Evolutionary conservation across 2,888 invertebrate genomes (phyloP).

Genomic region (Eumerus sabulonum): DNA sequence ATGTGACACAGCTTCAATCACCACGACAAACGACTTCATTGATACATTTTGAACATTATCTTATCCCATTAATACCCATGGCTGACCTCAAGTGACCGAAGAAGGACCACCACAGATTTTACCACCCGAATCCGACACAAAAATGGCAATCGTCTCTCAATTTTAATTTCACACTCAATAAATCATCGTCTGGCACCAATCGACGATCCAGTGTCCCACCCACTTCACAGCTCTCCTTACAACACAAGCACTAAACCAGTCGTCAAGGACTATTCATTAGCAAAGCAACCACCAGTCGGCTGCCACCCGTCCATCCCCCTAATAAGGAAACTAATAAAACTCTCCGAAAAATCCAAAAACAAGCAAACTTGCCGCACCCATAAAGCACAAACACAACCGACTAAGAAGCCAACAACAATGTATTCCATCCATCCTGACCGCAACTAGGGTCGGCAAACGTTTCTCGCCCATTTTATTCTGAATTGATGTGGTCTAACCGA

Average conservation of each 20-base stretch:
- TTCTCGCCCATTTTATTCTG: slow-evolving; percentile 47
- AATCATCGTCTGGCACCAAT: slow-evolving; percentile 40
- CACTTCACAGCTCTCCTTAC: slow-evolving; percentile 47
- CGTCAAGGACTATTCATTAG: slow-evolving; percentile 43
- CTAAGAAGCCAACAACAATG: slow-evolving; percentile 39
- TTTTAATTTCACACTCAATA: slow-evolving; percentile 59
- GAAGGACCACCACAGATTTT: not conserved
- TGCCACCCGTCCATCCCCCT: not conserved
- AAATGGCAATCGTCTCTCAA: not conserved
- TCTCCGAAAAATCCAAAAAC: slow-evolving; percentile 35
- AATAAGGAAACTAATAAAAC: slow-evolving; percentile 53
- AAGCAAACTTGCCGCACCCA: slow-evolving; percentile 5
- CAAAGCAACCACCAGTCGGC: not conserved
- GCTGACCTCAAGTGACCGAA: slow-evolving; percentile 8
- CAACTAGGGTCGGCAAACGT: slow-evolving; percentile 45
- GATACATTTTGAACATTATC: too few species aligned
- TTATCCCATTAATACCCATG: too few species aligned
- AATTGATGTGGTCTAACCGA: slow-evolving; percentile 67
- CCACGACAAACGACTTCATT: too few species aligned
- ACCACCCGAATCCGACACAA: too few species aligned
- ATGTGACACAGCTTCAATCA: too few species aligned
- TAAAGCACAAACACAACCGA: slow-evolving; percentile 26
- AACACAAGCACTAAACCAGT: slow-evolving; percentile 33
- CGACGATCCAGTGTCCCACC: slow-evolving; percentile 23
- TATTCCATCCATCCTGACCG: slow-evolving; percentile 57